Conservation (phyloP, 2,888 invertebrate genomes). For the Aporophyla lueneburgensis region DNA sequence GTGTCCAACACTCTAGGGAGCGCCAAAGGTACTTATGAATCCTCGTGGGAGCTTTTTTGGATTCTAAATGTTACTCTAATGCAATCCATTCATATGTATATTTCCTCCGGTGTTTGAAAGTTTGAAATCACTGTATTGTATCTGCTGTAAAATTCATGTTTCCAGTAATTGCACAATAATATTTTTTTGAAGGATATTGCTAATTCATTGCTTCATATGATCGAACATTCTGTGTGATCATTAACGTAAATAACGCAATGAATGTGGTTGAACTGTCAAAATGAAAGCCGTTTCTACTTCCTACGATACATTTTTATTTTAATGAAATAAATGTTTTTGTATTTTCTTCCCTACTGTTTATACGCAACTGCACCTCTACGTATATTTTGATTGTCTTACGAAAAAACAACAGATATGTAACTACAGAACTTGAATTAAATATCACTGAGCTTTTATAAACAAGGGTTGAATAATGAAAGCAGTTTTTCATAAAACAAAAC, state of each 20-base stretch:
- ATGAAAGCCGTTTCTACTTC: too few relatives aligned
- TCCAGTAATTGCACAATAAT: too few relatives aligned
- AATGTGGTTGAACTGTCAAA: too few relatives aligned
- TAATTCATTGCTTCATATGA: too few relatives aligned
- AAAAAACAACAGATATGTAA: neutral
- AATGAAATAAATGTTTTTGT: too few relatives aligned
- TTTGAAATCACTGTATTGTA: too few relatives aligned
- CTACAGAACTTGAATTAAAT: neutral
- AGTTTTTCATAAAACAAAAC: conserved; percentile 13
- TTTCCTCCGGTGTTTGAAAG: neutral
- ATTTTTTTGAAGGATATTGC: too few relatives aligned
- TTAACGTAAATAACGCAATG: too few relatives aligned
- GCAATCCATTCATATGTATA: neutral
- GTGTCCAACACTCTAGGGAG: neutral
- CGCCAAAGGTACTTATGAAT: neutral
- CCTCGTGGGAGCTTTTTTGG: neutral
- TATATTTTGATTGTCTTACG: neutral
- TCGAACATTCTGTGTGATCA: too few relatives aligned
- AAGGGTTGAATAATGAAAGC: neutral
- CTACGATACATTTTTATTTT: too few relatives aligned
- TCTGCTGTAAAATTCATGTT: neutral
- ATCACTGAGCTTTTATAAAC: neutral
- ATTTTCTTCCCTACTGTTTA: too few relatives aligned
- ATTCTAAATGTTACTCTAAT: neutral
- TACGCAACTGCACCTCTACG: too few relatives aligned